Base-by-base conservation (phyloP, 2,888 invertebrate genomes). In the Mythimna loreyi region DNA sequence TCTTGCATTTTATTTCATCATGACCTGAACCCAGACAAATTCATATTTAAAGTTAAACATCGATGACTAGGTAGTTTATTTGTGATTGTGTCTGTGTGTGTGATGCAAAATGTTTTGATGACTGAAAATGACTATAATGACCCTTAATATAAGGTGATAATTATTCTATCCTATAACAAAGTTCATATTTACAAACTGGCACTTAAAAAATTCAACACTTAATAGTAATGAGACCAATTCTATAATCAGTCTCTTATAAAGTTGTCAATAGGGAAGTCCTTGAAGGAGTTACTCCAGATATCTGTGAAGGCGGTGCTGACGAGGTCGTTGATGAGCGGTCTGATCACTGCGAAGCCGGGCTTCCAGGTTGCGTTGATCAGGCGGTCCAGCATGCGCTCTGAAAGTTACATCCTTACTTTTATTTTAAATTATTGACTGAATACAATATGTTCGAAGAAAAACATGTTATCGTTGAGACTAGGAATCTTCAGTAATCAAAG, bases 301-400 rank as follows among this genome's bases (percentile, higher is more conserved):
- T 98, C 97, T 0, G 98, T 98, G 91, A 98, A 98, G 8, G 98
- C 98, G 0, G 97, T 97, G 89, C 98, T 97, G 75, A 98, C 98
- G 72, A 98, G 94, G 89, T 98, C 98, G 91, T 98, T 98, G 86
- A 98, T 98, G 60, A 98, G 92, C 0, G 98, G 98, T 73, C 97
- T 96, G 63, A 98, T 96, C 50, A 98, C 94, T 1, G 97, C 97
- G 86, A 98, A 97, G 40, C 98, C 98, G 0, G 98, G 97, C 85
- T 97, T 97, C 98, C 98, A 98, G 36, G 97, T 96, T 21, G 96
- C 97, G 91, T 98, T 98, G 87, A 98, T 98, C 49, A 98, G 94
- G 57, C 97, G 96, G 89, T 98, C 98, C 56, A 98, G 92, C 78
- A 98, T 92, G 75, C 96, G 94, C 88, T 97, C 97, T 97, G 94